A percentile compares a stretch with the other conserved stretches of the same genome.
Evolutionary conservation across 2,888 invertebrate genomes (phyloP).

Genomic region (Linyphia triangularis): DNA sequence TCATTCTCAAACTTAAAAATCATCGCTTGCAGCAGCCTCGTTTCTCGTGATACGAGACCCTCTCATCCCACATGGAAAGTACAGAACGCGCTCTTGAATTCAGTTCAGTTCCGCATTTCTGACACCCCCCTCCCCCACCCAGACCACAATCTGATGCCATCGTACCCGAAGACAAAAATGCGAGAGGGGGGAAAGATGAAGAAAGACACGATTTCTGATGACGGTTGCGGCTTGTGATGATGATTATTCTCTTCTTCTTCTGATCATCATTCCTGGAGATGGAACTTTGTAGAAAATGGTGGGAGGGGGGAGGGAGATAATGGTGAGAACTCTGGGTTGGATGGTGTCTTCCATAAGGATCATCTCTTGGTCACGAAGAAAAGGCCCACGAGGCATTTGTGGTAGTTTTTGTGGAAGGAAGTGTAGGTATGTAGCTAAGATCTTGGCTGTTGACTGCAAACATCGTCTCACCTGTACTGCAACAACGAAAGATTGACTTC

Average conservation of each 20-base stretch:
- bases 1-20: slow-evolving; percentile 5
- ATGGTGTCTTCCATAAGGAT: background rate
- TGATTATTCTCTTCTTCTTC: background rate
- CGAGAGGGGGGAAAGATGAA: slow-evolving; percentile 6
- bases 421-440: too few species aligned
- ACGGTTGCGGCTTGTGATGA: too few species aligned
- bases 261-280: slow-evolving; percentile 43
- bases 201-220: background rate
- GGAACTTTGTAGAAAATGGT: slow-evolving; percentile 19
- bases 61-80: too few species aligned
- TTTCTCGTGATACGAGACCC: too few species aligned
- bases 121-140: slow-evolving; percentile 7
- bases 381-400: slow-evolving; percentile 5
- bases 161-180: background rate
- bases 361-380: slow-evolving; percentile 9
- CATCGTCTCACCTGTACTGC: too few species aligned
- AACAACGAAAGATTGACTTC: too few species aligned
- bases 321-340: background rate
- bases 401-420: background rate
- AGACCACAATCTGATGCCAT: slow-evolving; percentile 41
- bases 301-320: background rate
- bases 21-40: slow-evolving; percentile 2
- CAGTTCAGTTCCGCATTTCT: slow-evolving; percentile 54
- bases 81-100: background rate
- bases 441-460: too few species aligned